Evolutionary conservation across 2,888 invertebrate species (phyloP).

Genomic region (Thereva unica): DNA sequence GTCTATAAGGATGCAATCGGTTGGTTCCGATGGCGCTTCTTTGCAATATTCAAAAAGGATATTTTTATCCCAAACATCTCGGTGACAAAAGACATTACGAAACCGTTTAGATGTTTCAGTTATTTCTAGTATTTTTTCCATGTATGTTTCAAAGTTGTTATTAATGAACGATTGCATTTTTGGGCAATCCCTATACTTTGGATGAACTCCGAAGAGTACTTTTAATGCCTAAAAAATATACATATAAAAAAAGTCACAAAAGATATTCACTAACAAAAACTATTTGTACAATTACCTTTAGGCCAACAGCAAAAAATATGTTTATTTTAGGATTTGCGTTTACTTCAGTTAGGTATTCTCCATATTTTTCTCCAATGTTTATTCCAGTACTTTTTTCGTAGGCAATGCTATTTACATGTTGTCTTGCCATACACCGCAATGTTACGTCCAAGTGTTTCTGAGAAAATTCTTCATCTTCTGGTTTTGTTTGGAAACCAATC

Average conservation of each 20-base stretch:
- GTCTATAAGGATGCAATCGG: conserved; percentile 61
- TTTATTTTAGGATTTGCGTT: conserved; percentile 2
- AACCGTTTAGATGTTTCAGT: conserved; percentile 50
- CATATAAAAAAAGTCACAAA: not conserved
- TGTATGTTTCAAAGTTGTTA: conserved; percentile 45
- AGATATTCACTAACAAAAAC: not conserved
- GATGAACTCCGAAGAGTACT: not conserved
- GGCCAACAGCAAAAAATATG: conserved; percentile 27
- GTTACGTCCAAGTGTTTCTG: conserved; percentile 47
- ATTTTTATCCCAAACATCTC: conserved; percentile 56
- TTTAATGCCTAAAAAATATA: conserved; percentile 4
- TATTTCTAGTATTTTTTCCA: conserved; percentile 46
- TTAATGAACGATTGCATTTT: conserved; percentile 46
- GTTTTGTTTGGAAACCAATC: conserved; percentile 13
- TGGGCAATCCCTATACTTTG: conserved; percentile 47
- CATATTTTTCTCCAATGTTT: conserved; percentile 34
- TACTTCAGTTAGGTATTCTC: conserved; percentile 12
- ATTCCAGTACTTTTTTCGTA: conserved; percentile 46
- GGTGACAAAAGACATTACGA: conserved; percentile 59
- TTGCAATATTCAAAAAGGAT: conserved; percentile 50
- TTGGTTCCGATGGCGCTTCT: conserved; percentile 47
- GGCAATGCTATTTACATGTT: conserved; percentile 53
- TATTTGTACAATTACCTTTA: conserved; percentile 23
- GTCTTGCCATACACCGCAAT: conserved; percentile 50
- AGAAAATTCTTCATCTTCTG: conserved; percentile 16